Evolutionary conservation across 2,113 vertebrate species (phyloP).

Genomic region (Butorides virescens): DNA sequence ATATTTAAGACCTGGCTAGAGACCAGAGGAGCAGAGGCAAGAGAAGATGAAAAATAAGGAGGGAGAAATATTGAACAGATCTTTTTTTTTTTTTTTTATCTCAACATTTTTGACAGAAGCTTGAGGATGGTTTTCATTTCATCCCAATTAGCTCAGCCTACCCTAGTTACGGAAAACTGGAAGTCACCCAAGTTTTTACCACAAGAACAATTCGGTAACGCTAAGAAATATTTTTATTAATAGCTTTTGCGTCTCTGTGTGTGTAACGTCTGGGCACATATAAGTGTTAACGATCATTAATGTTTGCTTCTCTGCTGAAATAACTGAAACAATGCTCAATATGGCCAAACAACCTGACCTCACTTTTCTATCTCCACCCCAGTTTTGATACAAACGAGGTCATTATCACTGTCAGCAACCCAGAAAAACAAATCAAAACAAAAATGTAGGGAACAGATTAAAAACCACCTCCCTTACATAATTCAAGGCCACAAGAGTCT

Average conservation of each 20-base stretch:
- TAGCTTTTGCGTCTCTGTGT: neutral
- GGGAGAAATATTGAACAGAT: neutral
- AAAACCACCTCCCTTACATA: neutral
- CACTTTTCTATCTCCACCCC: neutral
- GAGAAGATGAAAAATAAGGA: slow-evolving; percentile 20
- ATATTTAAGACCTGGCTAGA: neutral
- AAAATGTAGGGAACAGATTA: neutral
- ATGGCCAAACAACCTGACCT: neutral
- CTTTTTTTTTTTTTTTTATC: neutral
- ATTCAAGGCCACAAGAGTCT: neutral
- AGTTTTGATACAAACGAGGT: neutral
- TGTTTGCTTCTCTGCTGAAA: neutral
- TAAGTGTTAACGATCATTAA: neutral
- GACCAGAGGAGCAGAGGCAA: neutral
- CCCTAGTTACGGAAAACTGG: neutral
- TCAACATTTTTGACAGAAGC: neutral
- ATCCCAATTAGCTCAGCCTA: neutral
- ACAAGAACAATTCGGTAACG: neutral
- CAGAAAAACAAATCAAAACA: slow-evolving; percentile 6
- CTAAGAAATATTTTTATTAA: neutral
- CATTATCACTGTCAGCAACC: neutral
- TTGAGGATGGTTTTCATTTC: slow-evolving; percentile 21
- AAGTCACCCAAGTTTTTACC: neutral
- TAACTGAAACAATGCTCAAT: neutral
- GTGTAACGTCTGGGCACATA: neutral